These are phyloP conservation scores for Drosophila borborema DNA, from an alignment of 2,888 invertebrate genomes.

Conservation along the genomic window DNA sequence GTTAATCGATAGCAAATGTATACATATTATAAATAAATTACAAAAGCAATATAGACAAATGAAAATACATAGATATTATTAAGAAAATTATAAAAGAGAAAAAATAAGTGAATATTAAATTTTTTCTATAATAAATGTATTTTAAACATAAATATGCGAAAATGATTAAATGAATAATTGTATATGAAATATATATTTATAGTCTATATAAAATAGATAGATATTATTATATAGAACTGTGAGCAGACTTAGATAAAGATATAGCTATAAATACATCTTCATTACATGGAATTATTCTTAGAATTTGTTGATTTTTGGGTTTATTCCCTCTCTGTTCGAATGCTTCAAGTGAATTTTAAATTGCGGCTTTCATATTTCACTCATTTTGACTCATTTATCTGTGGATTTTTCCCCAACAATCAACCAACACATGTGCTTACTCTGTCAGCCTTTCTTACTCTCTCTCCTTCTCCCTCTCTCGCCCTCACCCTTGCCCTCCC, in stretches of 20 bases:
- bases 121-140: no score
- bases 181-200: no score
- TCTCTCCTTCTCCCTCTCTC: neutral
- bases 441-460: neutral
- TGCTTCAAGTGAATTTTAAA: neutral
- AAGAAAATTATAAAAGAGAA: neutral
- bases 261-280: neutral
- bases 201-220: neutral
- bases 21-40: neutral
- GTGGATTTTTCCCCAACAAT: conserved; percentile 5
- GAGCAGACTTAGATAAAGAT: neutral
- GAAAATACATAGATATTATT: neutral
- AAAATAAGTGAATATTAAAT: no score
- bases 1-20: neutral
- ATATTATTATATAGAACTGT: neutral
- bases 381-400: conserved; percentile 21
- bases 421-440: conserved; percentile 13
- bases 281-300: neutral
- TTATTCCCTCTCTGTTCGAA: neutral
- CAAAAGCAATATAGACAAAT: no score
- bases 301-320: neutral
- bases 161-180: no score
- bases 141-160: no score
- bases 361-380: neutral
- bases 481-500: neutral